Base-by-base conservation (phyloP, 1,140 invertebrate genomes). In the Temnothorax longispinosus region DNA sequence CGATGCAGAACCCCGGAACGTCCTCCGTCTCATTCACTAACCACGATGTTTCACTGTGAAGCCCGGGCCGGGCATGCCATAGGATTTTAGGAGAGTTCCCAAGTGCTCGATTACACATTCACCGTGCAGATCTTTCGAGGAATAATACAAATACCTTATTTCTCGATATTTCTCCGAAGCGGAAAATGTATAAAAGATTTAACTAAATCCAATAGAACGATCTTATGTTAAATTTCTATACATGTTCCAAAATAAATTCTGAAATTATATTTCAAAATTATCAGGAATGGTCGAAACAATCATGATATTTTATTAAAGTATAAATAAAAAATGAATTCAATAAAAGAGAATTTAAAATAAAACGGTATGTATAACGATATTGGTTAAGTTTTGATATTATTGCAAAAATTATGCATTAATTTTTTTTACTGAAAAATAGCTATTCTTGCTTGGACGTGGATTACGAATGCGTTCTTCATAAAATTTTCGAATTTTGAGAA, bases 1-100 rank as follows among this genome's bases (percentile, higher is more conserved):
- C 54, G 56, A 82, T 56, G 35, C 80, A 41, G 71, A 85, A 71
- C 44, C 71, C 2, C 21, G 80, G 38, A 74, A 81, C 35, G 69
- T 64, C 18, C 65, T 11, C 52, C 35, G 15, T 58, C 54, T 35
- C 38, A 35, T 85, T 85, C 64, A 32, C 13, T 54, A 18, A 47
- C 27, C 15, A 27, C 69, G 69, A 62, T 74, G 32, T n/a, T 84
- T 84, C 52, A 60, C 41, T 15, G n/a, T 60, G 58, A 18, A 50
- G 47, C 56, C 56, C 15, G 41, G 52, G 1, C 27, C 27, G 27
- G 15, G 11, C 44, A 62, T 64, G n/a, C 56, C 32, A 27, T 27
- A 3, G 18, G 38, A 76, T 69, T 71, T 65, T 77, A 85, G 50
- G 13, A 76, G 54, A 74, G 47, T 54, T 47, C 5, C 38, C 44